These are phyloP conservation scores for Paramisgurnus dabryanus DNA, from an alignment of 2,113 vertebrate species.

Conservation along the genomic window DNA sequence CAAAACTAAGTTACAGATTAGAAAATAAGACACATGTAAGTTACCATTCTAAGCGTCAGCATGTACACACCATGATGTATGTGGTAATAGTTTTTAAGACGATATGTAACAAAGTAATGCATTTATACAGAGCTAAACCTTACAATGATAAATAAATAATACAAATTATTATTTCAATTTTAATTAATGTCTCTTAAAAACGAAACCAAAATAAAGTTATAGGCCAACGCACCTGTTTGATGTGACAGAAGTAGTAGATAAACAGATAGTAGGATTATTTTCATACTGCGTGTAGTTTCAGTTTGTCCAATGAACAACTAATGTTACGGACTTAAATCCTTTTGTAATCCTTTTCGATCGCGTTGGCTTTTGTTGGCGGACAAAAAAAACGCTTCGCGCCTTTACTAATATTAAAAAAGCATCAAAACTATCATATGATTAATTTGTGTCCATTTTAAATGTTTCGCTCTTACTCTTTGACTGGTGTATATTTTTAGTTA, in stretches of 20 bases:
- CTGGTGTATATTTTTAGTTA: not conserved
- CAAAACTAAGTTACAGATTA: too few relatives aligned
- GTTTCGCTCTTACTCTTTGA: not conserved
- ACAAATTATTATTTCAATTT: too few relatives aligned
- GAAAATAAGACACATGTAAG: too few relatives aligned
- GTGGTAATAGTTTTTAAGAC: too few relatives aligned
- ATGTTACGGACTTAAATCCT: not conserved
- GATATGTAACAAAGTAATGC: too few relatives aligned
- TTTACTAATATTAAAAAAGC: not conserved
- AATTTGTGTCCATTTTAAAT: not conserved
- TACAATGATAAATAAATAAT: too few relatives aligned
- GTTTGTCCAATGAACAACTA: not conserved
- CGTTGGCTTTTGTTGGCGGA: not conserved
- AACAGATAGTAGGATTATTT: not conserved
- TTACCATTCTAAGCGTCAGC: too few relatives aligned
- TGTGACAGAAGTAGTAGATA: constrained; percentile 17
- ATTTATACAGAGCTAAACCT: too few relatives aligned
- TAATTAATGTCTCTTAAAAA: not conserved
- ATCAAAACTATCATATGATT: not conserved
- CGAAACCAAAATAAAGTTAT: not conserved
- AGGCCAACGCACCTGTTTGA: not conserved
- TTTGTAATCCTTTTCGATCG: not conserved
- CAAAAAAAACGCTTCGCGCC: not conserved
- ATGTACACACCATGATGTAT: too few relatives aligned
- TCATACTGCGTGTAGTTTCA: not conserved